Percentiles rank a stretch among this genome's conserved stretches.
These are phyloP conservation scores for Rhadina sibilatrix DNA, from an alignment of 2,113 vertebrate genomes.

Conservation along the genomic window DNA sequence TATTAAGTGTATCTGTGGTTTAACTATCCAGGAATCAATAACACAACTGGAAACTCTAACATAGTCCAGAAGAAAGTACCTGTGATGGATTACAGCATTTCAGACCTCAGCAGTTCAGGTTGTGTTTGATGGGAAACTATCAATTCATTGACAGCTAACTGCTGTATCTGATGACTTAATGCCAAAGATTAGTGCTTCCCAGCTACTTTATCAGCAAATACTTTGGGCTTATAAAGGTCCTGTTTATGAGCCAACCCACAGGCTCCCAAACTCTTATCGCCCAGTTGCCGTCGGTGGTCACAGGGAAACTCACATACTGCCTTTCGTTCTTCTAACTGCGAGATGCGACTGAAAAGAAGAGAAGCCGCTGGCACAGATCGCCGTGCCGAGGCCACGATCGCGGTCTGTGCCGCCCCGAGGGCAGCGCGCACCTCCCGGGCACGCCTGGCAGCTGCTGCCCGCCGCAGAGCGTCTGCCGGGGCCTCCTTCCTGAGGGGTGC, in stretches of 20 bases:
- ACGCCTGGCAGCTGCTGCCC: neutral
- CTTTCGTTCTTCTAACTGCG: neutral
- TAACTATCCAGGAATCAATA: neutral
- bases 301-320: neutral
- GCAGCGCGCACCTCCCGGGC: neutral
- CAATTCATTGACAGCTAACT: neutral
- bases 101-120: neutral
- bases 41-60: neutral
- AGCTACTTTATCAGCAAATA: neutral
- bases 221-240: neutral
- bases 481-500: neutral
- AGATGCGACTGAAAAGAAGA: neutral
- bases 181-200: neutral
- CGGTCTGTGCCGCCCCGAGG: neutral
- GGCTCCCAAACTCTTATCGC: neutral
- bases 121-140: neutral
- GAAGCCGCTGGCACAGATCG: neutral
- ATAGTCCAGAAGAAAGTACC: neutral
- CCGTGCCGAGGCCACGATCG: neutral
- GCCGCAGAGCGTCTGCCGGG: neutral
- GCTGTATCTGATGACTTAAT: neutral
- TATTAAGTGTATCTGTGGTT: neutral
- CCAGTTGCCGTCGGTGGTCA: neutral
- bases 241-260: neutral
- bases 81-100: neutral